Evolutionary conservation across 2,113 vertebrate genomes (phyloP).

Genomic region (Lates calcarifer): DNA sequence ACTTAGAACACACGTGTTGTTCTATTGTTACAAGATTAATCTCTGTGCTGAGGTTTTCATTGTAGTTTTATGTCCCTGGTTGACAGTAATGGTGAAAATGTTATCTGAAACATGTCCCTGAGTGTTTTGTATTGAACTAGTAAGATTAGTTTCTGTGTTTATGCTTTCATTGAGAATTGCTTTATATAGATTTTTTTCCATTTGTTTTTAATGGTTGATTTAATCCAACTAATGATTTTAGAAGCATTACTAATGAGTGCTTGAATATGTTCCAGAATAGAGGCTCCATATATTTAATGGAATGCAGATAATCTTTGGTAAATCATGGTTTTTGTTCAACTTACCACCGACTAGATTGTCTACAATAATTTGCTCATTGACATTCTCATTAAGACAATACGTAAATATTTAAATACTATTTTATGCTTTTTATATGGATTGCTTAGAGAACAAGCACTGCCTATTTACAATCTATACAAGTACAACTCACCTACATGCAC

Average conservation of each 20-base stretch:
- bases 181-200: too few relatives aligned
- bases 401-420: slow-evolving; percentile 10
- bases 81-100: too few relatives aligned
- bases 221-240: not conserved
- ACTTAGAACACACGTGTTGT: not conserved
- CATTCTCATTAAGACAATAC: not conserved
- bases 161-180: not conserved
- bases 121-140: too few relatives aligned
- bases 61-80: too few relatives aligned
- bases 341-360: not conserved
- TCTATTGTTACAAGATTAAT: not conserved
- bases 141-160: too few relatives aligned
- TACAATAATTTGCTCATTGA: not conserved
- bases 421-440: not conserved
- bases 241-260: not conserved
- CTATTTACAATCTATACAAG: slow-evolving; percentile 11
- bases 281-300: not conserved
- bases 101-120: too few relatives aligned
- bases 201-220: not conserved
- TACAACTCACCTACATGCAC: slow-evolving; percentile 5
- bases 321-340: not conserved
- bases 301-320: not conserved
- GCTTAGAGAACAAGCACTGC: slow-evolving; percentile 1
- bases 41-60: too few relatives aligned
- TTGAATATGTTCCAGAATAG: not conserved